Percentiles rank a stretch among this genome's conserved stretches.
Evolutionary conservation across 1,140 invertebrate genomes (phyloP).

Genomic region (Meloidogyne hapla): DNA sequence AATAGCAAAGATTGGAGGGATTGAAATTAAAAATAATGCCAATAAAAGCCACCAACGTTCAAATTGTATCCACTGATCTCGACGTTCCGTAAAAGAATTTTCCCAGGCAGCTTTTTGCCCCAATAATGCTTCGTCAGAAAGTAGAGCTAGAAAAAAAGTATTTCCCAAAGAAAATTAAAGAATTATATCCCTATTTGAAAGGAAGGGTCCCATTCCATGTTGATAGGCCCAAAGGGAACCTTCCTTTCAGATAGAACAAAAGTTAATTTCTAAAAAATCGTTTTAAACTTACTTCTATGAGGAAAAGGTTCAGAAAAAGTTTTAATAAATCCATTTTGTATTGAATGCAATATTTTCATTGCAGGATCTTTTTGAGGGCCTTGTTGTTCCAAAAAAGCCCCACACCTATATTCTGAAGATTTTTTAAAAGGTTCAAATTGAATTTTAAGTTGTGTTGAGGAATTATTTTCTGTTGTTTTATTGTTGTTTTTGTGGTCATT

Average conservation of each 20-base stretch:
- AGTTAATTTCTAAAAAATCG: constrained; percentile 24
- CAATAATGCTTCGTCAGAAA: constrained; percentile 27
- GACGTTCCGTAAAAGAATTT: constrained; percentile 18
- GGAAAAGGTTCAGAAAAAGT: constrained; percentile 49
- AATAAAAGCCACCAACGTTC: constrained; percentile 51
- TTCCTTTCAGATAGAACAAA: too few relatives aligned
- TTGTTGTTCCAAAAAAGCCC: constrained; percentile 34
- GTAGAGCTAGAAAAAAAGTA: constrained; percentile 13
- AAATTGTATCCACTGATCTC: constrained; percentile 48
- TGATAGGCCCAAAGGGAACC: background rate
- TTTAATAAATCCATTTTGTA: constrained; percentile 48
- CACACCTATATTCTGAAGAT: constrained; percentile 42
- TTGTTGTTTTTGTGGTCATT: background rate
- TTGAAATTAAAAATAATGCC: constrained; percentile 32
- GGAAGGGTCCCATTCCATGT: too few relatives aligned
- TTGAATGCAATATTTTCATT: constrained; percentile 50
- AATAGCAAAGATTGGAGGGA: constrained; percentile 44
- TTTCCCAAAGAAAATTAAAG: constrained; percentile 25
- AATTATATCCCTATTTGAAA: background rate
- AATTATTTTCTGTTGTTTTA: too few relatives aligned
- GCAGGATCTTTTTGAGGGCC: constrained; percentile 45
- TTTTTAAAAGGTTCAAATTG: constrained; percentile 38
- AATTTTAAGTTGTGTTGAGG: constrained; percentile 1
- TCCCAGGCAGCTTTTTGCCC: constrained; percentile 17
- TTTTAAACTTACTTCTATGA: constrained; percentile 36